Conservation (phyloP, 2,113 vertebrate species). For the Carassius gibelio region DNA sequence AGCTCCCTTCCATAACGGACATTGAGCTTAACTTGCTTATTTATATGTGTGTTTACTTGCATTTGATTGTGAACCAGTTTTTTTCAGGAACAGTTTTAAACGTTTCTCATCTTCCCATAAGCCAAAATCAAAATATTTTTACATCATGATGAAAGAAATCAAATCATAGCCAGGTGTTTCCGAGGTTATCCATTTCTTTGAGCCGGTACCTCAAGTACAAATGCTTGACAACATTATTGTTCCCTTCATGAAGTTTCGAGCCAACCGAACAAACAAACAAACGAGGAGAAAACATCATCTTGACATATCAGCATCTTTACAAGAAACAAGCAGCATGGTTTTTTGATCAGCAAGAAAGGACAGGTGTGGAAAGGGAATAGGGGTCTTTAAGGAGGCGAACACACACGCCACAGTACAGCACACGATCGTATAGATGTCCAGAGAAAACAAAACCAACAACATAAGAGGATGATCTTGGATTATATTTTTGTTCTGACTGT, state of each 20-base stretch:
- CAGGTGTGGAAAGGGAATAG: slow-evolving; percentile 38
- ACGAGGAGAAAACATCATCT: slow-evolving; percentile 65
- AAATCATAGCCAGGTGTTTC: slow-evolving; percentile 64
- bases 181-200: slow-evolving; percentile 70
- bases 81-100: slow-evolving; percentile 63
- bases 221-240: slow-evolving; percentile 77
- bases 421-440: slow-evolving; percentile 72
- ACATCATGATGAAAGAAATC: slow-evolving; percentile 66
- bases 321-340: slow-evolving; percentile 60
- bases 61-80: slow-evolving; percentile 59
- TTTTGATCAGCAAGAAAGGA: slow-evolving; percentile 65
- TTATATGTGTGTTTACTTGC: slow-evolving; percentile 37
- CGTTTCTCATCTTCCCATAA: slow-evolving; percentile 74
- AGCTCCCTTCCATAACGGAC: slow-evolving; percentile 60
- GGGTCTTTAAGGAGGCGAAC: slow-evolving; percentile 68
- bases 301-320: slow-evolving; percentile 71
- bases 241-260: slow-evolving; percentile 89
- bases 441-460: slow-evolving; percentile 69
- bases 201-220: slow-evolving; percentile 72
- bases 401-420: slow-evolving; percentile 82
- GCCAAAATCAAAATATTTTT: slow-evolving; percentile 65
- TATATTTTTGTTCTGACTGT: slow-evolving; percentile 74
- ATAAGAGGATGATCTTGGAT: slow-evolving; percentile 73
- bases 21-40: slow-evolving; percentile 58
- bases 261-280: slow-evolving; percentile 69